These are phyloP conservation scores for Idaea straminata DNA, from an alignment of 2,888 invertebrate species.

Conservation along the genomic window DNA sequence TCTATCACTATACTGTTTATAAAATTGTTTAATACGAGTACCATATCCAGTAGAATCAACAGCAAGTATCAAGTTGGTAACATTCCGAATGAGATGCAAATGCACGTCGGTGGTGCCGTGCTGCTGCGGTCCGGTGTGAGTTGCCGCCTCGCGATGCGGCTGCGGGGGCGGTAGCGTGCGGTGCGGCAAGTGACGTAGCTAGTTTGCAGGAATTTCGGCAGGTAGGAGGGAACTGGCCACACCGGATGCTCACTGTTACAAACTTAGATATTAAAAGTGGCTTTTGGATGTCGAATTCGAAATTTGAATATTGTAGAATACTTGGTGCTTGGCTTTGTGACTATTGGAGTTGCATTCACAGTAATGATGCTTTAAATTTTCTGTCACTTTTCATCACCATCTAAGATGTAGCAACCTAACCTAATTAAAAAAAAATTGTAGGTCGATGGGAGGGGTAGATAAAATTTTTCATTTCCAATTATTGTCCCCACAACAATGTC, in stretches of 20 bases:
- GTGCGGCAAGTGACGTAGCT: not conserved
- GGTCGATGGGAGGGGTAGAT: too few species aligned
- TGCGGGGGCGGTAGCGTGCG: not conserved
- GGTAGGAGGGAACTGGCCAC: not conserved
- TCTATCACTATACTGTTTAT: not conserved
- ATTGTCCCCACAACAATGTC: too few species aligned
- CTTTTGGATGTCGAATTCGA: not conserved
- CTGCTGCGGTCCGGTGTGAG: conserved; percentile 23
- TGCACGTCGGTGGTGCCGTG: conserved; percentile 49
- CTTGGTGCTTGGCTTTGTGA: not conserved
- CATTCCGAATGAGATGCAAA: conserved; percentile 71
- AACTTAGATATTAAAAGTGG: not conserved
- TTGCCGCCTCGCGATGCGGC: not conserved
- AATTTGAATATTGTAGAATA: not conserved
- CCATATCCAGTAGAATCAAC: not conserved
- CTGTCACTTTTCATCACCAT: not conserved
- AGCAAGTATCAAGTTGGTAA: conserved; percentile 13
- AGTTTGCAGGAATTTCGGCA: not conserved
- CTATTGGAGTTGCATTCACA: not conserved
- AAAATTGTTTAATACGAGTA: not conserved
- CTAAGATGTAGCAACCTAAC: too few species aligned
- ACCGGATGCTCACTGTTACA: not conserved
- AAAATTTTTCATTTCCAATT: too few species aligned
- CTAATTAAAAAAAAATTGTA: too few species aligned
- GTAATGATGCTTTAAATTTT: not conserved